Percentiles rank a stretch among this genome's conserved stretches.
Evolutionary conservation across 1,140 invertebrate genomes (phyloP).

Genomic region (Drosophila equinoxialis): DNA sequence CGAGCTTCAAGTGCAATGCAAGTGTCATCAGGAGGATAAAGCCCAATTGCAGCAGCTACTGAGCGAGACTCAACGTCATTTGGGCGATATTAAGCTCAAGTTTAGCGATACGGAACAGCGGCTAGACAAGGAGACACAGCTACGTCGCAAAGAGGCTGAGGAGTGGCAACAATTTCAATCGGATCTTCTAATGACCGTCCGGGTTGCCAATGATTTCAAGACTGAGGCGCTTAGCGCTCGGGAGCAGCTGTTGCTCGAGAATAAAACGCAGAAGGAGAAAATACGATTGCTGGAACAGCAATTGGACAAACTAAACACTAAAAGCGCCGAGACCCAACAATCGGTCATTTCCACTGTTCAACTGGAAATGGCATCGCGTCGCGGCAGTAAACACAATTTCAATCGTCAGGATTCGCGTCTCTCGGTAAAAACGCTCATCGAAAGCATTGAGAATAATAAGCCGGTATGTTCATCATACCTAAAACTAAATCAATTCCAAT

Average conservation of each 20-base stretch:
- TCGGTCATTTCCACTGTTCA: constrained; percentile 84
- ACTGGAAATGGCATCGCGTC: constrained; percentile 85
- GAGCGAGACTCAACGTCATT: constrained; percentile 87
- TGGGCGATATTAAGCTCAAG: constrained; percentile 85
- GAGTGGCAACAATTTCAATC: constrained; percentile 98
- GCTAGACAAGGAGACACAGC: constrained; percentile 85
- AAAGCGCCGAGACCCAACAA: constrained; percentile 83
- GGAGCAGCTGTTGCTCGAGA: constrained; percentile 92
- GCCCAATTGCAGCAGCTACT: constrained; percentile 87
- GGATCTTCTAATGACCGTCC: constrained; percentile 95
- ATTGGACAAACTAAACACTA: constrained; percentile 87
- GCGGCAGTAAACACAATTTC: constrained; percentile 85
- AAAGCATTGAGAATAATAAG: constrained; percentile 95
- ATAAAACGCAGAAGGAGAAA: constrained; percentile 91
- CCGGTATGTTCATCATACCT: constrained; percentile 84
- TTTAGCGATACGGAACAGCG: constrained; percentile 85
- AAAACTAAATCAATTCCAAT: too few relatives aligned
- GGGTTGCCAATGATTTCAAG: constrained; percentile 97
- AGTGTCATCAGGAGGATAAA: constrained; percentile 91
- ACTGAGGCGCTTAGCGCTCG: constrained; percentile 92
- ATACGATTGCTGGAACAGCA: constrained; percentile 90
- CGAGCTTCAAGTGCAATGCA: constrained; percentile 89
- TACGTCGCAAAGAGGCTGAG: constrained; percentile 86
- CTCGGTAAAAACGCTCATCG: constrained; percentile 94
- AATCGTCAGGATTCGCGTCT: constrained; percentile 90